Percentiles rank a stretch among this genome's conserved stretches.
These are phyloP conservation scores for Hippocampus comes DNA, from an alignment of 2,113 vertebrate genomes.

Conservation along the genomic window DNA sequence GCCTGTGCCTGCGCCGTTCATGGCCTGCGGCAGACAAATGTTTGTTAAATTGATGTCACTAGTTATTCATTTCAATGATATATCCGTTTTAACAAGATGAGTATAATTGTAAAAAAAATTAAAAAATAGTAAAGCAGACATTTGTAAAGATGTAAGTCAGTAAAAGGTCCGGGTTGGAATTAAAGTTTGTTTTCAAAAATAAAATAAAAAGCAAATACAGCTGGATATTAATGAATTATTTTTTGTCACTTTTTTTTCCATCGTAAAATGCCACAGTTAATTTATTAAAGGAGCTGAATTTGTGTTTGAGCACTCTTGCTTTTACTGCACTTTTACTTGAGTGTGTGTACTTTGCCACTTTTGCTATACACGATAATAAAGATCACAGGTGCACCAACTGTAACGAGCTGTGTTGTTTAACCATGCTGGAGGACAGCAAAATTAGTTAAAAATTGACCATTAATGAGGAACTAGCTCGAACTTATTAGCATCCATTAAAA, in stretches of 20 bases:
- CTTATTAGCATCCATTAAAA: background rate
- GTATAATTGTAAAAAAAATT: background rate
- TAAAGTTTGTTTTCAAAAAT: background rate
- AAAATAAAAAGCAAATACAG: background rate
- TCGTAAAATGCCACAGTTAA: background rate
- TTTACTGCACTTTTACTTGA: background rate
- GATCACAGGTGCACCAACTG: background rate
- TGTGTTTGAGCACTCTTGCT: background rate
- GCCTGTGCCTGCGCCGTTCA: conserved; percentile 48
- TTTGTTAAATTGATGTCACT: too few relatives aligned
- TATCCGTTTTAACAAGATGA: background rate
- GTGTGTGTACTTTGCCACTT: background rate
- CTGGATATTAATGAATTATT: background rate
- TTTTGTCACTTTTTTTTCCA: background rate
- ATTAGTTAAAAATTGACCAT: background rate
- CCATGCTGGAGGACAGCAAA: background rate
- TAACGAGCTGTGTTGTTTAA: background rate
- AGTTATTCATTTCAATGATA: too few relatives aligned
- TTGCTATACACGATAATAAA: background rate
- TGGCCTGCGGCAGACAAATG: conserved; percentile 24
- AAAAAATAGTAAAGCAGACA: too few relatives aligned
- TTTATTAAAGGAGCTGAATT: background rate
- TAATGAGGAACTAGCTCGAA: background rate
- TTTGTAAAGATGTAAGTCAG: background rate
- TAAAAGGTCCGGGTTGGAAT: background rate